phyloP scores from a whole-genome alignment of 2,888 invertebrate species.

The Ophion costatus region DNA sequence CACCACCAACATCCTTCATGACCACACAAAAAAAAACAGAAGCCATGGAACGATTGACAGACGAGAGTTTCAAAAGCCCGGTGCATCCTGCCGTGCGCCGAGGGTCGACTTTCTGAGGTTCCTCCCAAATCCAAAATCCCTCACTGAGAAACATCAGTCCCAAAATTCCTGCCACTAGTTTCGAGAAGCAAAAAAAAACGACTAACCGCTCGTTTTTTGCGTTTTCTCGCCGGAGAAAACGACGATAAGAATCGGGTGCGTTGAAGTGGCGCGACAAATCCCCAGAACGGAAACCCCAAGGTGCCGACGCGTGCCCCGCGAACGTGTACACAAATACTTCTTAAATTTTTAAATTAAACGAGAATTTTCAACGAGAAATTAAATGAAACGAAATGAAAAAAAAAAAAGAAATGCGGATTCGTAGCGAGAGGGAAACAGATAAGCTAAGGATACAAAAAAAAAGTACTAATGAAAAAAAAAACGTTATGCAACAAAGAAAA shows the following conservation, averaged over 20 bases:
- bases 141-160: conserved; percentile 26
- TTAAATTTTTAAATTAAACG: conserved; percentile 73
- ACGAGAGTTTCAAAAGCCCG: conserved; percentile 76
- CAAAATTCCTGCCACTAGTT: conserved; percentile 35
- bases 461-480: conserved; percentile 63
- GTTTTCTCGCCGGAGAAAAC: conserved; percentile 28
- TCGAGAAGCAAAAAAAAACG: conserved; percentile 41
- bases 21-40: conserved; percentile 68
- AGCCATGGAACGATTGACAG: conserved; percentile 78
- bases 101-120: conserved; percentile 75
- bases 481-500: conserved; percentile 53
- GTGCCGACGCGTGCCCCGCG: conserved; percentile 80
- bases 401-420: conserved; percentile 67
- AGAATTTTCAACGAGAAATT: conserved; percentile 22
- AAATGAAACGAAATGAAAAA: conserved; percentile 24
- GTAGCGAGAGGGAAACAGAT: conserved; percentile 63
- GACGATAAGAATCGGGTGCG: conserved; percentile 49
- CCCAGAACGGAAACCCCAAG: conserved; percentile 74
- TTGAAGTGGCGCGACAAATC: conserved; percentile 55
- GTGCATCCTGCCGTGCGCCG: conserved; percentile 80
- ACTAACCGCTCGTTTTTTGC: conserved; percentile 11
- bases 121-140: conserved; percentile 48
- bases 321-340: conserved; percentile 81
- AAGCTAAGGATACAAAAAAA: conserved; percentile 61
- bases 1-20: conserved; percentile 78